phyloP scores from a whole-genome alignment of 2,113 vertebrate species.

The Ardeotis arabs region DNA sequence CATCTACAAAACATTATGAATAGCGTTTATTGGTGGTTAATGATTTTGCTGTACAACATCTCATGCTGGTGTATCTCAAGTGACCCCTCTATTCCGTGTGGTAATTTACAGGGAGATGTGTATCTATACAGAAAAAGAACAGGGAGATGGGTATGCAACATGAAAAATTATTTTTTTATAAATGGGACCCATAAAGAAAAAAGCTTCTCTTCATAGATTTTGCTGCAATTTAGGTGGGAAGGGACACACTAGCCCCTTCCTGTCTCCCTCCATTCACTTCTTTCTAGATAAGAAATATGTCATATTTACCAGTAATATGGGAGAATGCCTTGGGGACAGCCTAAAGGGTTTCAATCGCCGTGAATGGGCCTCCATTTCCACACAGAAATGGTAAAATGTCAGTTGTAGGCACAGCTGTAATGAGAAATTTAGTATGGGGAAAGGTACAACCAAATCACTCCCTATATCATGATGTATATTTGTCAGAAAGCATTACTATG shows the following conservation, averaged over 20 bases:
- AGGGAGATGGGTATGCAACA: fast-evolving
- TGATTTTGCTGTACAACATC: not conserved
- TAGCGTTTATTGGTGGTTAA: not conserved
- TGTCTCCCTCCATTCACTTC: not conserved
- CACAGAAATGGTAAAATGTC: not conserved
- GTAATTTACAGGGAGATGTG: not conserved
- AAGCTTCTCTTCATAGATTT: not conserved
- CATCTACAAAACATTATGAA: not conserved
- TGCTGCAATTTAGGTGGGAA: not conserved
- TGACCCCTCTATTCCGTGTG: not conserved
- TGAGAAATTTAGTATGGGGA: not conserved
- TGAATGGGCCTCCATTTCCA: not conserved
- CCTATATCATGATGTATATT: not conserved
- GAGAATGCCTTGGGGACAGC: not conserved
- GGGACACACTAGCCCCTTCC: not conserved
- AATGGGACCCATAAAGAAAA: not conserved
- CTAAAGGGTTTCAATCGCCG: not conserved
- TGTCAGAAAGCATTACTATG: not conserved
- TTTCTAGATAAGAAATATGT: not conserved
- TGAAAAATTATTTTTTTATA: not conserved
- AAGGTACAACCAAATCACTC: not conserved
- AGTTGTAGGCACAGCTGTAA: not conserved
- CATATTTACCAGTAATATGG: not conserved
- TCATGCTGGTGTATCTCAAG: fast-evolving
- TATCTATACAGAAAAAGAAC: not conserved